These are phyloP conservation scores for Dryocosmus kuriphilus DNA, from an alignment of 2,888 invertebrate genomes.

Conservation along the genomic window DNA sequence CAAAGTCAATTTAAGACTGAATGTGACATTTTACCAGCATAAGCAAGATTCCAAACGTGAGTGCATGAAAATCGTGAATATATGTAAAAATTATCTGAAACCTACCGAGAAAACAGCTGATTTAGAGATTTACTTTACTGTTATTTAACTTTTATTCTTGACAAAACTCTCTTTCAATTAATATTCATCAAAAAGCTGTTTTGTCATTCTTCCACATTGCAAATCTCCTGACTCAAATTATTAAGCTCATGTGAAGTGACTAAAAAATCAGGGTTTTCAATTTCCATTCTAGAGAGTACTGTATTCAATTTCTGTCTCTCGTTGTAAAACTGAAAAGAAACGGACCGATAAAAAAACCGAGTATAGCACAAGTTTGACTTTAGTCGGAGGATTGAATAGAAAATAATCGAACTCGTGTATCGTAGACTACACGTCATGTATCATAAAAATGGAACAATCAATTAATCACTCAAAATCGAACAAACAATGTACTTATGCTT, in stretches of 20 bases:
- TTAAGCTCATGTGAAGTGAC: not conserved
- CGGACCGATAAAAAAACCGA: not conserved
- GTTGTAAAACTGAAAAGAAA: constrained; percentile 16
- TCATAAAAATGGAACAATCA: constrained; percentile 57
- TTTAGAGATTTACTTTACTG: no score
- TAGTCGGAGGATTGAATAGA: not conserved
- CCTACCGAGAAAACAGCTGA: constrained; percentile 25
- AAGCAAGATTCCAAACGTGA: not conserved
- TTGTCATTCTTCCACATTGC: no score
- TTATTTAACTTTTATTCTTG: no score
- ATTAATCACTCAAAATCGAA: constrained; percentile 62
- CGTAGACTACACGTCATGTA: constrained; percentile 26
- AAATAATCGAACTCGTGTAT: constrained; percentile 41
- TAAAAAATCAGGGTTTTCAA: not conserved
- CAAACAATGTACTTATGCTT: constrained; percentile 65
- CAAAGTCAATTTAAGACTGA: not conserved
- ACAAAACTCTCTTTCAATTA: no score
- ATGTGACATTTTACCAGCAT: not conserved
- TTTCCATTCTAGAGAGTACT: constrained; percentile 17
- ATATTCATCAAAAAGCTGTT: no score
- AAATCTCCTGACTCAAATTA: not conserved
- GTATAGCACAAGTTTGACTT: not conserved
- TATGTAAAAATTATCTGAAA: constrained; percentile 10
- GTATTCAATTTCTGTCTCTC: not conserved
- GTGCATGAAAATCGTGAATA: constrained; percentile 44